Evolutionary conservation across 2,888 invertebrate species (phyloP), one percentile per base, ranked within the genome.

Genomic region (Synanthedon formicaeformis): DNA sequence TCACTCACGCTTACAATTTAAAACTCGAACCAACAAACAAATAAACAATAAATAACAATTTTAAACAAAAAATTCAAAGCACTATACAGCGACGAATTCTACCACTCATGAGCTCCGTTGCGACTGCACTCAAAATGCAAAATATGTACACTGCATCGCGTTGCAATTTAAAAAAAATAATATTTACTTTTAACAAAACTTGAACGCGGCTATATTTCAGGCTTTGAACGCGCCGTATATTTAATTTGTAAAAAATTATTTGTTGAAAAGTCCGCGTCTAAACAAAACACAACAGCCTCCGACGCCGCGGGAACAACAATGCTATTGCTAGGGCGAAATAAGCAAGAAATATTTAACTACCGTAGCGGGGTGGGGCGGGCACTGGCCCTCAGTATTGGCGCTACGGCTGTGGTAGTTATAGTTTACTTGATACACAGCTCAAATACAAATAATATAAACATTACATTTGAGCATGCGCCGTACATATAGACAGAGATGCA

Each of bases 401-500:
- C 82, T 84, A 78, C 78, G 83, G 75, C 84, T 87, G 88, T 86
- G 87, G 88, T 88, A 88, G 87, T 88, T 88, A 86, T 88, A 88
- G 88, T 88, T 88, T 88, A 88, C 88, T 79, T 83, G 88, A 88
- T 88, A 88, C 88, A 88, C 88, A 88, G 85, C 87, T 88, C 84
- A 86, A 88, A 88, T 88, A 88, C 88, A 88, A 88, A 88, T 88
- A 88, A 88, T 88, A 88, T 88, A 88, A 88, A 88, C 88, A 88
- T 86, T 83, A 80, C 80, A 72, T 65, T 80, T 60, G 85, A 77
- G 87, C 87, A 87, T 87, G 87, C 85, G 87, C 87, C 55, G 70
- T 83, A 58, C 60, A 56, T 45, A 58, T 74, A 69, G 85, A 86
- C 73, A 71, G 79, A 65, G 86, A 86, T 73, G 71, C 63, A 64